Percentiles rank a stretch among this genome's conserved stretches.
phyloP scores from a whole-genome alignment of 2,888 invertebrate genomes.

The Cheilosia urbana region DNA sequence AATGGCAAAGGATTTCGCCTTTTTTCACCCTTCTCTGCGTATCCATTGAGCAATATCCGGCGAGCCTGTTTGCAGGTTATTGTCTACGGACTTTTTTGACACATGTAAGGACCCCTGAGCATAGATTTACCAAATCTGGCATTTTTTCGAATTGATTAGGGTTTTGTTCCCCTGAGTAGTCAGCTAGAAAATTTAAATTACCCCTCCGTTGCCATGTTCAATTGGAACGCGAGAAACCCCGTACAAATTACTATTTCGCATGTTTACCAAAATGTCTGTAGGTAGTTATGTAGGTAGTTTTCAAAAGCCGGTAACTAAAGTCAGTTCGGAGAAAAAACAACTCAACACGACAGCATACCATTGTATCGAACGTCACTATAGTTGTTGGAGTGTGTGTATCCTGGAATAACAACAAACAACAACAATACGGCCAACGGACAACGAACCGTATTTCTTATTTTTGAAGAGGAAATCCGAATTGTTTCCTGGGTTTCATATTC shows the following conservation, averaged over 20 bases:
- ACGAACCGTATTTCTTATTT: conserved; percentile 25
- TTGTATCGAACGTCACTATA: conserved; percentile 31
- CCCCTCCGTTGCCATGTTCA: conserved; percentile 5
- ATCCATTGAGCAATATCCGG: not conserved
- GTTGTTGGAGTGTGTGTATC: not conserved
- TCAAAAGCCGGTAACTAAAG: not conserved
- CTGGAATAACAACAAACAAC: not conserved
- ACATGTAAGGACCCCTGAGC: not conserved
- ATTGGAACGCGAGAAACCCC: conserved; percentile 24
- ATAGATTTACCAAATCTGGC: not conserved
- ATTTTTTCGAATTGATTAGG: conserved; percentile 11
- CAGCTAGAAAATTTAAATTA: conserved; percentile 20
- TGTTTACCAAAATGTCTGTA: conserved; percentile 26
- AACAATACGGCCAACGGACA: conserved; percentile 5
- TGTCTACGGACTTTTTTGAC: conserved; percentile 18
- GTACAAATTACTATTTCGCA: conserved; percentile 52
- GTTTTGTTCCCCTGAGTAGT: not conserved
- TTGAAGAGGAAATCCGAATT: conserved; percentile 51
- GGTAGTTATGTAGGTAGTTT: not conserved
- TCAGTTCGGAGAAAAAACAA: not conserved
- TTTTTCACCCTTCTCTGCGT: not conserved
- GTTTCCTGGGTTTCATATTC: conserved; percentile 55
- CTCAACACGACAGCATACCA: conserved; percentile 32
- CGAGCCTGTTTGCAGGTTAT: conserved; percentile 12
- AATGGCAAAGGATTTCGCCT: conserved; percentile 15